These are phyloP conservation scores for Anadara kagoshimensis DNA, from an alignment of 1,140 invertebrate genomes.

Conservation along the genomic window DNA sequence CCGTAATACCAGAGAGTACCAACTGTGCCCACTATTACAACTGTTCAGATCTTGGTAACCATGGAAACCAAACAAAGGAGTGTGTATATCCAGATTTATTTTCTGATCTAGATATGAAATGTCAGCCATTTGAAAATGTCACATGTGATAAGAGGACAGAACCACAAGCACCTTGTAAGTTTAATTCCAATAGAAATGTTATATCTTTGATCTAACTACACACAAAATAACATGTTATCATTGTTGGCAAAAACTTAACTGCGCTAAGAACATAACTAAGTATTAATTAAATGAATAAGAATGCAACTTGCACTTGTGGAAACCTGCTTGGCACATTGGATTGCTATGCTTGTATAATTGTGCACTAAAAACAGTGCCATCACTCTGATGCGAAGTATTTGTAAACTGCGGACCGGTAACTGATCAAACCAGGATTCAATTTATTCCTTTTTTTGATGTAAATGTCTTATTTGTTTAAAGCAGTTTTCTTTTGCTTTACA, in stretches of 20 bases:
- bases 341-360: too few relatives aligned
- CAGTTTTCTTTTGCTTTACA: too few relatives aligned
- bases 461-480: too few relatives aligned
- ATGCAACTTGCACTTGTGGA: too few relatives aligned
- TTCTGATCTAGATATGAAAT: constrained; percentile 42
- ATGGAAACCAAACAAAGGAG: constrained; percentile 48
- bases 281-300: too few relatives aligned
- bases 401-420: not conserved
- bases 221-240: not conserved
- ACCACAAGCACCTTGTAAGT: constrained; percentile 48
- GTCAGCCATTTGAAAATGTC: constrained; percentile 52
- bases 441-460: too few relatives aligned
- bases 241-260: too few relatives aligned
- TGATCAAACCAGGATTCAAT: too few relatives aligned
- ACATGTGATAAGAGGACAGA: constrained; percentile 44
- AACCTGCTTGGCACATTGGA: too few relatives aligned
- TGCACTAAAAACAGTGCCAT: not conserved
- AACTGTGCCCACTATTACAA: constrained; percentile 60
- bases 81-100: constrained; percentile 62
- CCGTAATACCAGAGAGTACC: constrained; percentile 32
- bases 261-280: too few relatives aligned
- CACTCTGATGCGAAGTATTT: too few relatives aligned
- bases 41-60: constrained; percentile 27
- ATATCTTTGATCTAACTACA: not conserved
- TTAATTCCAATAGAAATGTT: not conserved